phyloP scores from a whole-genome alignment of 1,140 invertebrate species.

The Gonatopus flavifemur region DNA sequence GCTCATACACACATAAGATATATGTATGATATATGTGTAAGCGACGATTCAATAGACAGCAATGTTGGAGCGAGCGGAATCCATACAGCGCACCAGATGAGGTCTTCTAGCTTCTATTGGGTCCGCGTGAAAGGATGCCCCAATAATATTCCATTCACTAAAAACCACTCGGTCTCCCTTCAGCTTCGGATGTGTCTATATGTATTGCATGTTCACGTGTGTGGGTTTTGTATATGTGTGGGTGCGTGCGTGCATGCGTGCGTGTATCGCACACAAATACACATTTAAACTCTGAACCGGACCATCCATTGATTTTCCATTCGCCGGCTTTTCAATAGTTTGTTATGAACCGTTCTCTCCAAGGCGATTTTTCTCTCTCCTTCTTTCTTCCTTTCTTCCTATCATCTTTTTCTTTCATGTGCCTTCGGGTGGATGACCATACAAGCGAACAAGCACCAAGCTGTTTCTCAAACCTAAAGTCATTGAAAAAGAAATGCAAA shows the following conservation, averaged over 20 bases:
- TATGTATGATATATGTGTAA: conserved; percentile 31
- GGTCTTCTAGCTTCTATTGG: conserved; percentile 59
- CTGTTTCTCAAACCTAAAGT: too few relatives aligned
- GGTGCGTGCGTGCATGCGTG: too few relatives aligned
- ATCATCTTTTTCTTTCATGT: not conserved
- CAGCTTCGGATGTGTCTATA: too few relatives aligned
- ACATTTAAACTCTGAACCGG: not conserved
- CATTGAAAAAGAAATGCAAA: too few relatives aligned
- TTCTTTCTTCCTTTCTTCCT: conserved; percentile 18
- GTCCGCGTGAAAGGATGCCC: conserved; percentile 60
- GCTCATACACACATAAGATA: conserved; percentile 15
- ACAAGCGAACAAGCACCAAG: too few relatives aligned
- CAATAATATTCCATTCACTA: conserved; percentile 61
- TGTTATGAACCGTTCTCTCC: conserved; percentile 56
- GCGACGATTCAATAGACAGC: conserved; percentile 54
- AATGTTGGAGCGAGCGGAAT: conserved; percentile 51
- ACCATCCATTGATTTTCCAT: conserved; percentile 55
- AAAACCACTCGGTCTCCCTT: conserved; percentile 29
- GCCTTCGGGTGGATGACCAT: conserved; percentile 19
- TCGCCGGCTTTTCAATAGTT: conserved; percentile 56
- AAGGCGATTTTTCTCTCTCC: conserved; percentile 38
- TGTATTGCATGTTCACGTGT: too few relatives aligned
- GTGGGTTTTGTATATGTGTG: too few relatives aligned
- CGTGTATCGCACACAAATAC: not conserved
- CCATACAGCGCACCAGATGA: conserved; percentile 56